Conservation (phyloP, 2,888 invertebrate species). For the Aleiodes testaceus region DNA sequence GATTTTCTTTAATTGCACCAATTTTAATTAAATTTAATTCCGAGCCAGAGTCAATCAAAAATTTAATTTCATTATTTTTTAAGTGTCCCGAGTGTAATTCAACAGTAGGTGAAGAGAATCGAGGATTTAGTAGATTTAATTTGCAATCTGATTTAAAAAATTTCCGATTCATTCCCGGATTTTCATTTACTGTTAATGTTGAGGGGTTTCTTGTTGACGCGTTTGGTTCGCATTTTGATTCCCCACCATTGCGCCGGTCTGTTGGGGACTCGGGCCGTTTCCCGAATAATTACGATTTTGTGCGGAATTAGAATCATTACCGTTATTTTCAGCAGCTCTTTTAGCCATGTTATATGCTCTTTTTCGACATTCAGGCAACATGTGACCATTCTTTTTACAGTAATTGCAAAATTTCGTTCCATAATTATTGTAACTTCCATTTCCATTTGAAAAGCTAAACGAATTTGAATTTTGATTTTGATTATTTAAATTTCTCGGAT, state of each 20-base stretch:
- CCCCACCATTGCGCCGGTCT: slow-evolving; percentile 6
- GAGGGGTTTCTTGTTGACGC: not conserved
- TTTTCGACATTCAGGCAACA: slow-evolving; percentile 4
- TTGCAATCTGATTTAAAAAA: not conserved
- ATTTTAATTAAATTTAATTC: slow-evolving; percentile 33
- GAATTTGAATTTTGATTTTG: slow-evolving; percentile 28
- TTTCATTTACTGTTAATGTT: not conserved
- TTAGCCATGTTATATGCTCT: not conserved
- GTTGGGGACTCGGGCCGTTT: slow-evolving; percentile 13
- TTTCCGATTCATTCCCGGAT: not conserved
- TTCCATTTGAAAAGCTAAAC: slow-evolving; percentile 37
- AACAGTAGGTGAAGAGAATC: slow-evolving; percentile 5
- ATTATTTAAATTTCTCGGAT: not conserved
- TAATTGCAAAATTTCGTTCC: not conserved
- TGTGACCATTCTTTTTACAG: slow-evolving; percentile 14
- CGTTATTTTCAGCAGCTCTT: not conserved
- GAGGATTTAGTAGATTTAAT: not conserved
- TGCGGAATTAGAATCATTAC: not conserved
- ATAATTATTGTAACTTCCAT: slow-evolving; percentile 38
- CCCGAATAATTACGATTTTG: not conserved
- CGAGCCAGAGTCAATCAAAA: slow-evolving; percentile 30
- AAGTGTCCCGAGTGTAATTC: slow-evolving; percentile 4
- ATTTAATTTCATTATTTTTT: not conserved
- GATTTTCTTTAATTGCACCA: slow-evolving; percentile 3
- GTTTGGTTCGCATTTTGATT: no score